These are phyloP conservation scores for Idaea dimidiata DNA, from an alignment of 2,888 invertebrate species.

Conservation along the genomic window DNA sequence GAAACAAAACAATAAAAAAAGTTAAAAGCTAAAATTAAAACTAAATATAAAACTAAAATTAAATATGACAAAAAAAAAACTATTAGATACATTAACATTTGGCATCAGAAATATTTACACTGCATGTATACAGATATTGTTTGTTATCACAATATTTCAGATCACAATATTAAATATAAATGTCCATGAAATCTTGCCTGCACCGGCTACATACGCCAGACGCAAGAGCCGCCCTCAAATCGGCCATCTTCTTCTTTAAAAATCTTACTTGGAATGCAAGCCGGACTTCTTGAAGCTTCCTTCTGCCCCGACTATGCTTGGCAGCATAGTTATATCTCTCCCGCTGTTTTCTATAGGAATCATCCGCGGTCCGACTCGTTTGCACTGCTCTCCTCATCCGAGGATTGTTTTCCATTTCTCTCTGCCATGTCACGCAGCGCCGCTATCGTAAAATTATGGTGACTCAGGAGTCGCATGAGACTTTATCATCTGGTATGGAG, in stretches of 20 bases:
- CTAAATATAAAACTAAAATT: constrained; percentile 10
- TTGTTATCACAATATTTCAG: constrained; percentile 28
- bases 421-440: constrained; percentile 84
- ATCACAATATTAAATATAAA: constrained; percentile 14
- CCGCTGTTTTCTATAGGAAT: constrained; percentile 92
- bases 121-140: not conserved
- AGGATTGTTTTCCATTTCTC: constrained; percentile 83
- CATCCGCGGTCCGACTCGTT: constrained; percentile 72
- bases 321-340: constrained; percentile 97
- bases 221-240: constrained; percentile 85
- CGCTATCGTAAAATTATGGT: constrained; percentile 48
- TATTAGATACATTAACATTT: not conserved
- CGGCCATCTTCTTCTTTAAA: constrained; percentile 92
- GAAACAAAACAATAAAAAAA: no score
- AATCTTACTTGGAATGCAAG: constrained; percentile 93
- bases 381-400: constrained; percentile 85
- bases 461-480: constrained; percentile 64
- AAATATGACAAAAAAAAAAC: no score
- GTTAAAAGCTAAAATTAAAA: not conserved
- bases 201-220: constrained; percentile 56
- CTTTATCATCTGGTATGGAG: constrained; percentile 28
- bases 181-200: constrained; percentile 30
- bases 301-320: constrained; percentile 93
- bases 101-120: not conserved
- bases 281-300: constrained; percentile 94